A percentile compares a stretch with the other conserved stretches of the same genome.
These are phyloP conservation scores for Morus bassanus DNA, from an alignment of 2,797 vertebrate species.

Conservation along the genomic window DNA sequence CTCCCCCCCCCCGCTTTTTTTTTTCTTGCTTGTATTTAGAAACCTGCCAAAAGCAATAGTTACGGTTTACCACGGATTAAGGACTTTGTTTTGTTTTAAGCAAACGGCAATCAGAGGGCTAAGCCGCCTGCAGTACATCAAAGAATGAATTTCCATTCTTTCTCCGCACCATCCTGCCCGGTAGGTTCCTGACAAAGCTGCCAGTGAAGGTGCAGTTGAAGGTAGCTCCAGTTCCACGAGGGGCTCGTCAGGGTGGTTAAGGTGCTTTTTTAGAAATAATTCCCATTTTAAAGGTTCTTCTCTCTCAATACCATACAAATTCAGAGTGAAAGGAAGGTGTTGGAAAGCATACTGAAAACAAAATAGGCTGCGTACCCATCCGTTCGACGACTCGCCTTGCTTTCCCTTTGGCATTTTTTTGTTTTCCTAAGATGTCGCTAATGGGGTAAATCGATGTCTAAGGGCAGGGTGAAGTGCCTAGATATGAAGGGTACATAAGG, in stretches of 20 bases:
- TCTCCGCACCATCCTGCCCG: accelerated
- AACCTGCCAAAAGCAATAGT: not conserved
- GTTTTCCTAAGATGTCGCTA: not conserved
- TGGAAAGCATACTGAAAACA: not conserved
- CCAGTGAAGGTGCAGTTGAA: not conserved
- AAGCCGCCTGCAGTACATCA: not conserved
- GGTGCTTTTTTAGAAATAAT: not conserved
- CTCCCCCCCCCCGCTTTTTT: too few relatives aligned
- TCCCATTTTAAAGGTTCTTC: not conserved
- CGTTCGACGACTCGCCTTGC: not conserved
- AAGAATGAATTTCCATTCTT: not conserved
- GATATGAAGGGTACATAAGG: not conserved
- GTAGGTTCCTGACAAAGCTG: not conserved
- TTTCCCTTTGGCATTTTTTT: not conserved
- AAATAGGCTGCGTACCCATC: not conserved
- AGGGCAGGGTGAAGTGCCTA: not conserved
- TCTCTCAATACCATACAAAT: not conserved
- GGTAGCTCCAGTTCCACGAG: not conserved
- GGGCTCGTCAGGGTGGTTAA: not conserved
- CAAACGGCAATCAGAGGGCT: not conserved
- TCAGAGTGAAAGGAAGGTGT: not conserved
- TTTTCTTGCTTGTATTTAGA: not conserved
- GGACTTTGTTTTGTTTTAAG: not conserved
- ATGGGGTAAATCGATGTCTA: not conserved
- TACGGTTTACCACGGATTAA: not conserved